These are phyloP conservation scores for Myrmecophaga tridactyla DNA, from an alignment of 2,113 vertebrate genomes.

Conservation along the genomic window DNA sequence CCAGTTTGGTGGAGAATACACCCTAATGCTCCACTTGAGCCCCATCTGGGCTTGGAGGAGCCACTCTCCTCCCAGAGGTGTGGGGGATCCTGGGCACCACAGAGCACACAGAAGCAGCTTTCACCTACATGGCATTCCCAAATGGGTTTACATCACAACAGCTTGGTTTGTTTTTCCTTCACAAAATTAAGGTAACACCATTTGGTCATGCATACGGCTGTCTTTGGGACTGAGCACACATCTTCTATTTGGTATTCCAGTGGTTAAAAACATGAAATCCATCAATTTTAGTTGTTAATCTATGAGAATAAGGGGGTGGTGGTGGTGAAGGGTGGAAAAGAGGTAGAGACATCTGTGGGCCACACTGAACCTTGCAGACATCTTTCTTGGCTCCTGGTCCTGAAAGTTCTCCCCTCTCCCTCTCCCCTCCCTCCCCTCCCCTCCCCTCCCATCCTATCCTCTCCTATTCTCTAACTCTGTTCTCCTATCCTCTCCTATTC, in stretches of 20 bases:
- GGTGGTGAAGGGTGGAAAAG: background rate
- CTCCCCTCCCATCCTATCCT: no score
- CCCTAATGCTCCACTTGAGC: background rate
- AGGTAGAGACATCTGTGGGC: background rate
- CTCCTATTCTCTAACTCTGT: no score
- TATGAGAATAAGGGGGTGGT: background rate
- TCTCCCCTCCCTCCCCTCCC: fast-evolving
- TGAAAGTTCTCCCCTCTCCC: background rate
- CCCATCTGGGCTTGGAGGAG: background rate
- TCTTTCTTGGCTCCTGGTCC: background rate
- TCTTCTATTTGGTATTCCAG: background rate
- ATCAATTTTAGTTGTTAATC: background rate
- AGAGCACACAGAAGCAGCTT: background rate
- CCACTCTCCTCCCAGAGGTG: background rate
- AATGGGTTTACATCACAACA: background rate
- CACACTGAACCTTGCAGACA: background rate
- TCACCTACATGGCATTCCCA: background rate
- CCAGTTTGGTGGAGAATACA: background rate
- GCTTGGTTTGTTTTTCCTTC: background rate
- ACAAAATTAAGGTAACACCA: background rate
- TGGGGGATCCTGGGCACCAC: background rate
- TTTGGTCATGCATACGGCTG: background rate
- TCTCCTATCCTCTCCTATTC: background rate
- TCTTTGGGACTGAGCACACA: background rate
- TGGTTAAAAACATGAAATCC: background rate